Evolutionary conservation across 2,113 vertebrate genomes (phyloP), one percentile per base, ranked within the genome.

Genomic region (Mohoua ochrocephala): DNA sequence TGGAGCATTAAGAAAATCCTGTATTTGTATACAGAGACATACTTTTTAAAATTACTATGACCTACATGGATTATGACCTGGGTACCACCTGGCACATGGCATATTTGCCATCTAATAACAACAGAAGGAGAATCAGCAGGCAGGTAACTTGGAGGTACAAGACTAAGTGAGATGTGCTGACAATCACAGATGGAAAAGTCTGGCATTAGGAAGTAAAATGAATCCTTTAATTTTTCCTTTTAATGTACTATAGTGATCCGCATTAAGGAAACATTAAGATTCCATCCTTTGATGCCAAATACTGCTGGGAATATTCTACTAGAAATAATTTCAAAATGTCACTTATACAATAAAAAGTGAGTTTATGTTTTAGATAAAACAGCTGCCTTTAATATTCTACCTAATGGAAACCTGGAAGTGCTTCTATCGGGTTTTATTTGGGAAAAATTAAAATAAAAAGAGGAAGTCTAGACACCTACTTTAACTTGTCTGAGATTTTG

Each of bases 121-220:
- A 89, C 97, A 97, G 96, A 96, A 96, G 97, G 96, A 76, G 44
- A 95, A 81, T 89, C 95, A 96, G 96, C 96, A 97, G 95, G 96
- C 92, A 92, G 87, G 85, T 80, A 95, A 95, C 88, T 89, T 88
- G 61, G 44, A 95, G 65, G 77, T 91, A 86, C 70, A 95, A 82
- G 86, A 91, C 64, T 91, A 88, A 97, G 91, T 75, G 76, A 94
- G 84, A 89, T 59, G 74, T 61, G 78, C 81, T 94, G 84, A 92
- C 85, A 95, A 76, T 83, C 95, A 92, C 91, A 97, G 97, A 96
- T 87, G 93, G 92, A 95, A 74, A 92, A 92, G 24, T 18, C 85
- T 97, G 91, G 83, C 90, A 79, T 90, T 67, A 68, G 61, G 68
- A 92, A 92, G 80, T 75, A 82, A 95, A 95, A 90, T 11, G 45